Conservation (phyloP, 2,888 invertebrate species). For the Thera britannica region DNA sequence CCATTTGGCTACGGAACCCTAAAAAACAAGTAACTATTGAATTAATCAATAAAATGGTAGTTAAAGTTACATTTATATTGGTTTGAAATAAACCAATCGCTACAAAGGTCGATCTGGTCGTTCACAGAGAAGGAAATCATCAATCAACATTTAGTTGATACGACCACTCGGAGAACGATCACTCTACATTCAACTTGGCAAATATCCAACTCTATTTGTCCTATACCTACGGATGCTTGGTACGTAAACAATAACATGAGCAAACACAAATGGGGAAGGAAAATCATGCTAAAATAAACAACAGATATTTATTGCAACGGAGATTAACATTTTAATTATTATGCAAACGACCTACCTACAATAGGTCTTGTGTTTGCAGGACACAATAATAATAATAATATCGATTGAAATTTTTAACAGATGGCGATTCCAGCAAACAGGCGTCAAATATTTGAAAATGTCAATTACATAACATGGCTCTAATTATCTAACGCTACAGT, state of each 20-base stretch:
- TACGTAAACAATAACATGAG: conserved; percentile 25
- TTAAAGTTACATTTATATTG: conserved; percentile 40
- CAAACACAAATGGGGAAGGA: conserved; percentile 29
- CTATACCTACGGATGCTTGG: conserved; percentile 12
- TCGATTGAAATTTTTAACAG: not conserved
- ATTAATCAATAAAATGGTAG: not conserved
- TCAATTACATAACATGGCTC: not conserved
- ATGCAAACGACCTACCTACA: conserved; percentile 16
- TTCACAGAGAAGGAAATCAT: conserved; percentile 69
- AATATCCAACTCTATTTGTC: conserved; percentile 66
- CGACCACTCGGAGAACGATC: conserved; percentile 75
- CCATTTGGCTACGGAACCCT: too few species aligned
- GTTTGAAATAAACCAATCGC: conserved; percentile 47
- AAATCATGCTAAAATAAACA: conserved; percentile 25
- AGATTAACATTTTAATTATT: conserved; percentile 26
- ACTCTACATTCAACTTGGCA: conserved; percentile 71
- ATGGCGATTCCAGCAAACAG: conserved; percentile 14
- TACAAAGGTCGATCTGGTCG: conserved; percentile 63
- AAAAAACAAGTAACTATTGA: not conserved
- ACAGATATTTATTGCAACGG: conserved; percentile 16
- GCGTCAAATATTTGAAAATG: conserved; percentile 9
- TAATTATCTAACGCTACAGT: too few species aligned
- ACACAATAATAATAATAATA: conserved; percentile 14
- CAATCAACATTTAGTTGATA: conserved; percentile 77
- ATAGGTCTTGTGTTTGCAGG: conserved; percentile 8